These are phyloP conservation scores for Ctena decussata DNA, from an alignment of 2,888 invertebrate species.

Conservation along the genomic window DNA sequence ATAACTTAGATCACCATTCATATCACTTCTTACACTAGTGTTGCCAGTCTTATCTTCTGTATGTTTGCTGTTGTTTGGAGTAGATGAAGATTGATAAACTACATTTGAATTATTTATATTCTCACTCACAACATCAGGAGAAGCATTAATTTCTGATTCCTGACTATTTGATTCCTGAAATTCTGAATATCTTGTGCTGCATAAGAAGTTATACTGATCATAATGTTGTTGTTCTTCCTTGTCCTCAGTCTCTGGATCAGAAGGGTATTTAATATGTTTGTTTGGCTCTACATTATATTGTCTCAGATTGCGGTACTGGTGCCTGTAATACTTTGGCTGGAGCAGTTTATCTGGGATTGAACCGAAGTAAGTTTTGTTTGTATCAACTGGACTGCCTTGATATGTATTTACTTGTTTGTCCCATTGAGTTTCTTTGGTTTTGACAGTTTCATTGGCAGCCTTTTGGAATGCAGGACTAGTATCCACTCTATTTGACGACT, in stretches of 20 bases:
- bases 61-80: not conserved
- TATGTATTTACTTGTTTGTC: not conserved
- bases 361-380: conserved; percentile 43
- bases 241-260: conserved; percentile 49
- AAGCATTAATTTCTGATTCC: not conserved
- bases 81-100: not conserved
- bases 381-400: conserved; percentile 30
- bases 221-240: conserved; percentile 20
- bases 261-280: conserved; percentile 44
- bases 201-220: conserved; percentile 60
- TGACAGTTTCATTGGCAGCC: not conserved
- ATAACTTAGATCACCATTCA: not conserved
- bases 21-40: not conserved
- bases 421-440: not conserved
- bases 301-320: conserved; percentile 52
- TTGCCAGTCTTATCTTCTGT: not conserved
- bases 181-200: conserved; percentile 32
- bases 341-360: conserved; percentile 57
- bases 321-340: conserved; percentile 47
- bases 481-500: not conserved
- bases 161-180: not conserved
- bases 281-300: conserved; percentile 47
- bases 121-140: not conserved
- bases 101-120: not conserved
- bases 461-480: not conserved